Evolutionary conservation across 2,888 invertebrate genomes (phyloP).

Genomic region (Micropterix aruncella): DNA sequence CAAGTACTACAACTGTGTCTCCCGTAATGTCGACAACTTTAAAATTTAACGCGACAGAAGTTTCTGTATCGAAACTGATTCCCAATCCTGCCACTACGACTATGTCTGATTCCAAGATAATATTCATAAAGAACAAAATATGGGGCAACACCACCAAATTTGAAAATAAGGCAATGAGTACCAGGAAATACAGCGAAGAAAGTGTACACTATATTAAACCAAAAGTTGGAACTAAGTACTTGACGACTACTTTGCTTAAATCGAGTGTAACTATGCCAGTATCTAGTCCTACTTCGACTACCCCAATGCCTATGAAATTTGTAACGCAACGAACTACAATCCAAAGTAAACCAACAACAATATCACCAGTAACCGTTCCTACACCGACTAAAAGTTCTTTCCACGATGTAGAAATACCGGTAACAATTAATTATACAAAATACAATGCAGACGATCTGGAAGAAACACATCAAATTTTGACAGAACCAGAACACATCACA

Average conservation of each 20-base stretch:
- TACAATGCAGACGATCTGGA: conserved; percentile 23
- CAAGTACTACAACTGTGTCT: too few species aligned
- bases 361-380: not conserved
- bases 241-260: conserved; percentile 27
- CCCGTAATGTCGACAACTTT: too few species aligned
- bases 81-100: not conserved
- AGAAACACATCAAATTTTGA: conserved; percentile 37
- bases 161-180: not conserved
- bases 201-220: conserved; percentile 4
- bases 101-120: not conserved
- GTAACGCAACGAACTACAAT: not conserved
- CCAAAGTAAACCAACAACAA: not conserved
- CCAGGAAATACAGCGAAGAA: not conserved
- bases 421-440: not conserved
- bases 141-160: not conserved
- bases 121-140: not conserved
- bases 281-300: conserved; percentile 13
- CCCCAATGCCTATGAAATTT: not conserved
- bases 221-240: conserved; percentile 6
- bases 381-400: conserved; percentile 1
- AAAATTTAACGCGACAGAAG: too few species aligned
- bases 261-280: conserved; percentile 27
- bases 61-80: too few species aligned
- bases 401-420: not conserved
- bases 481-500: conserved; percentile 40